Evolutionary conservation across 2,113 vertebrate genomes (phyloP).

Genomic region (Isurus oxyrinchus): DNA sequence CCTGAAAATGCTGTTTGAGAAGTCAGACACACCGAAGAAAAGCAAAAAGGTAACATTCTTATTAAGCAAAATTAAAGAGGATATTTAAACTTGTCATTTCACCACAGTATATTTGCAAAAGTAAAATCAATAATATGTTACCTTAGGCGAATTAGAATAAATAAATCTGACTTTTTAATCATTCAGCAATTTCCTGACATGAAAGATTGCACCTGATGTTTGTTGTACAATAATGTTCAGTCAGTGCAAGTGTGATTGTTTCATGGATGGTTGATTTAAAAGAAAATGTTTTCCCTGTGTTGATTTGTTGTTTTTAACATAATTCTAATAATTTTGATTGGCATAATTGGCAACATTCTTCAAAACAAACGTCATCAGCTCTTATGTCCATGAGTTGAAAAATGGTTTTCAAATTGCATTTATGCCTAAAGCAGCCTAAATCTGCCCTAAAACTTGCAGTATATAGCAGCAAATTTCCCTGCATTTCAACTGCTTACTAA

Average conservation of each 20-base stretch:
- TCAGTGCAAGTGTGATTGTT: background rate
- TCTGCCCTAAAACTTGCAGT: background rate
- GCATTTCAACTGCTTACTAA: background rate
- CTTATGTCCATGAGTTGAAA: background rate
- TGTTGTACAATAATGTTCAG: background rate
- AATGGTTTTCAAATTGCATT: background rate
- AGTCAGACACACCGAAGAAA: slow-evolving; percentile 39
- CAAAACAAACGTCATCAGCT: background rate
- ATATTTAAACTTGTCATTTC: slow-evolving; percentile 36
- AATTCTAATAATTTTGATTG: background rate
- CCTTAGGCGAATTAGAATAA: background rate
- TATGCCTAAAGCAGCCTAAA: background rate
- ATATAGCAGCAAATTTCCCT: background rate
- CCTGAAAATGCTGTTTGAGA: slow-evolving; percentile 60
- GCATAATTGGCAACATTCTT: background rate
- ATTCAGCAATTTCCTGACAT: background rate
- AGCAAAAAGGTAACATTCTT: slow-evolving; percentile 25
- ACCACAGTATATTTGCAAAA: background rate
- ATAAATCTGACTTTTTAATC: background rate
- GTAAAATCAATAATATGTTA: background rate
- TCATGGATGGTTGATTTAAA: background rate
- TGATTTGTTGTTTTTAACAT: background rate
- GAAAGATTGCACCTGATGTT: background rate
- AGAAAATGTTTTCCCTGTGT: background rate
- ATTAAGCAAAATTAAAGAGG: background rate